Evolutionary conservation across 2,888 invertebrate species (phyloP), one percentile per base, ranked within the genome.

Genomic region (Andrena bicolor): DNA sequence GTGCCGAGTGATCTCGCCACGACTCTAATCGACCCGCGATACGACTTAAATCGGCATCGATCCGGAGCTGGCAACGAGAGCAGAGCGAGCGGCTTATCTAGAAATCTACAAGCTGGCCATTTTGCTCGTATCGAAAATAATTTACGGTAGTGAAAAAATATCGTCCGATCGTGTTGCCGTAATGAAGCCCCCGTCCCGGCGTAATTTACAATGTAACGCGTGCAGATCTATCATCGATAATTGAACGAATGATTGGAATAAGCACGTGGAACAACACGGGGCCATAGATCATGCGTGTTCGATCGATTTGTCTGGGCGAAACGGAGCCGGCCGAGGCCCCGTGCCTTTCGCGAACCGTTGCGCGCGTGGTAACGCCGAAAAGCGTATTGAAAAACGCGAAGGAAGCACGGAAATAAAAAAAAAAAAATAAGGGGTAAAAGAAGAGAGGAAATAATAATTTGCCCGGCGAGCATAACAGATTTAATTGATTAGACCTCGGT

Each of bases 181-280:
- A 79, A 79, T 70, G 71, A 79, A 65, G 80, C 61, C 56, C 32
- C 65, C 51, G 26, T 65, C 72, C 51, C 26, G 32, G 35, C 30
- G 80, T 61, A 80, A 80, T 80, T 80, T 72, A 80, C 63, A 80
- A 68, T 23, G 63, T 63, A 63, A 80, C 81, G 56, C 66, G 61
- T 23, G 73, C 65, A 73, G 66, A 80, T 80, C 81, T 73, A 73
- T 80, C 80, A 80, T 80, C 80, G 81, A 80, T 80, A 80, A 80
- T 80, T 80, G 80, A 80, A 80, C 80, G 73, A 80, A 73, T 80
- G 80, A 80, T 80, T 80, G 80, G 81, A 80, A 80, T 73, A 66
- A 73, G 61, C 81, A 48, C 73, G 66, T 26, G 66, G 56, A 61
- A 73, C 28, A 80, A 68, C 81, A 63, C 81, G 6, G 16, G 56